A percentile compares a stretch with the other conserved stretches of the same genome.
Evolutionary conservation across 2,797 vertebrate species (phyloP).

Genomic region (Rhinatrema bivittatum): DNA sequence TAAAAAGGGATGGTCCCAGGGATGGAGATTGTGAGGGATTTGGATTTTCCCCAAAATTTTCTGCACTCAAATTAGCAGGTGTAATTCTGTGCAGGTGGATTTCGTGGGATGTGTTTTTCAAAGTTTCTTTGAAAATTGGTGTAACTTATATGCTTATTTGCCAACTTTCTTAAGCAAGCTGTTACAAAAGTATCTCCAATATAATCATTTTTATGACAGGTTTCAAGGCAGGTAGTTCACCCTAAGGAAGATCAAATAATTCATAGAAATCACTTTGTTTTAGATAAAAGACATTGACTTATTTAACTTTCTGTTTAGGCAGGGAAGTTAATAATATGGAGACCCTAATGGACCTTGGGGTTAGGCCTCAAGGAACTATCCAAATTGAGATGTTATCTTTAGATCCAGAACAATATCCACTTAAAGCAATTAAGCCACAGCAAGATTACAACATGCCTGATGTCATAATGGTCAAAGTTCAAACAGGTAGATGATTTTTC

Average conservation of each 20-base stretch:
- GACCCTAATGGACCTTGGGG: slow-evolving; percentile 53
- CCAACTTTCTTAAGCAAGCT: no score
- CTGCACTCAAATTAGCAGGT: no score
- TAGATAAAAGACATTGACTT: no score
- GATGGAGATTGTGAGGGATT: no score
- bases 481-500: slow-evolving; percentile 52
- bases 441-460: slow-evolving; percentile 62
- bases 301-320: slow-evolving; percentile 48
- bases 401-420: slow-evolving; percentile 48
- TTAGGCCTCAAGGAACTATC: slow-evolving; percentile 54
- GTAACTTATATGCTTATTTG: no score
- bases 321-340: slow-evolving; percentile 45
- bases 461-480: slow-evolving; percentile 69
- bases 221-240: not conserved
- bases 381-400: slow-evolving; percentile 62
- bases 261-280: not conserved
- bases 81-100: no score
- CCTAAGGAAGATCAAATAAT: not conserved
- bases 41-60: no score
- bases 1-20: no score
- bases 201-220: no score
- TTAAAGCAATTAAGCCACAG: slow-evolving; percentile 45
- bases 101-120: no score
- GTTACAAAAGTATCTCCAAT: no score
- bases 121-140: no score